A percentile compares a stretch with the other conserved stretches of the same genome.
These are phyloP conservation scores for Calameuta pallipes DNA, from an alignment of 2,888 invertebrate genomes.

Conservation along the genomic window DNA sequence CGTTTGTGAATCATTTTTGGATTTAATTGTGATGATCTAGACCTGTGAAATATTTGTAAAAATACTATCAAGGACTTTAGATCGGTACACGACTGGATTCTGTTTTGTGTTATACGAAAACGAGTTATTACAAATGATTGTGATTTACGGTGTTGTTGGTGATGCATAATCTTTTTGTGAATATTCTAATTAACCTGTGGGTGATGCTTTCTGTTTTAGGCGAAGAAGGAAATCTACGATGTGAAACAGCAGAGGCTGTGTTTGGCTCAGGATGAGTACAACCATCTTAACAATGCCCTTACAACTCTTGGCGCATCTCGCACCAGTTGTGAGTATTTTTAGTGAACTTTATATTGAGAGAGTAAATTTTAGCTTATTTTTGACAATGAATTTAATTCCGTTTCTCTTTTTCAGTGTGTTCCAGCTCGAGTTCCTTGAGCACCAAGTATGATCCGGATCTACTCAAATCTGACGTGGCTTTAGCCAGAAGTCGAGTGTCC, in stretches of 20 bases:
- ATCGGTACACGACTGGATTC: not conserved
- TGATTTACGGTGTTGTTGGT: not conserved
- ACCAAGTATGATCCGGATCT: constrained; percentile 96
- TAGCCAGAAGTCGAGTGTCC: constrained; percentile 89
- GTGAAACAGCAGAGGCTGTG: constrained; percentile 94
- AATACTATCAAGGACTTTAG: not conserved
- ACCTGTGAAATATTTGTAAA: not conserved
- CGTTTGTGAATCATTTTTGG: not conserved
- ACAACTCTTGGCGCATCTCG: constrained; percentile 88
- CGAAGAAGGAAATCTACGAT: constrained; percentile 96
- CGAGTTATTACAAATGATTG: not conserved
- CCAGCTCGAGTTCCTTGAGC: constrained; percentile 87
- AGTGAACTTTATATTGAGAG: not conserved
- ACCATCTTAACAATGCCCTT: constrained; percentile 88
- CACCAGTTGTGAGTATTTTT: constrained; percentile 84
- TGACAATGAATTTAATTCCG: constrained; percentile 15
- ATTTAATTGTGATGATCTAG: not conserved
- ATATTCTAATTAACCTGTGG: constrained; percentile 6
- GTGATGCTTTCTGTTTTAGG: constrained; percentile 70
- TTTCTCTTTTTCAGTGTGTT: constrained; percentile 76
- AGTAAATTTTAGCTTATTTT: not conserved
- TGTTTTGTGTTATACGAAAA: not conserved
- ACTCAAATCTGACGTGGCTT: constrained; percentile 89
- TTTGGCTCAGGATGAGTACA: constrained; percentile 95
- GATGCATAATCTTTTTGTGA: constrained; percentile 48